These are phyloP conservation scores for Drosophila prosaltans DNA, from an alignment of 1,140 invertebrate genomes.

Conservation along the genomic window DNA sequence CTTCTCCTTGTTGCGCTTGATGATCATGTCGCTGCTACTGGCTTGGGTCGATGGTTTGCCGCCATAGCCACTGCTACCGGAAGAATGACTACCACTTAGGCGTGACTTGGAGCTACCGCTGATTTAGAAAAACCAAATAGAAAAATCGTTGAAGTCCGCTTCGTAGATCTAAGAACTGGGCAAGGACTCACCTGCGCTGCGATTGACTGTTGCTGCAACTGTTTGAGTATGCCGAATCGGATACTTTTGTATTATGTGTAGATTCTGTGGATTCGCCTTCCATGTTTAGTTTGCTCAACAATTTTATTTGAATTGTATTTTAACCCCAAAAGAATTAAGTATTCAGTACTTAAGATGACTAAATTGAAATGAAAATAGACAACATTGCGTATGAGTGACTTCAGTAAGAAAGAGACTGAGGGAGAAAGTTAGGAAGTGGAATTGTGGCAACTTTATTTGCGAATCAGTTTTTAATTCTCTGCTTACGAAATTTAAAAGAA, in stretches of 20 bases:
- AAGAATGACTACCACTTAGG: constrained; percentile 89
- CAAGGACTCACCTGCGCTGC: constrained; percentile 86
- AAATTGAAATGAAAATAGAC: not conserved
- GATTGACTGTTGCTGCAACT: constrained; percentile 91
- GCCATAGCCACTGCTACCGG: constrained; percentile 90
- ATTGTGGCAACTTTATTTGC: no score
- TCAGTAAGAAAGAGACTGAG: no score
- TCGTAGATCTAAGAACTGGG: not conserved
- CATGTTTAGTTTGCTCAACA: constrained; percentile 54
- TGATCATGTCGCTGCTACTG: constrained; percentile 83
- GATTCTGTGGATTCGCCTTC: constrained; percentile 81
- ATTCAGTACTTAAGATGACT: not conserved
- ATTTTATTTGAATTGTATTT: constrained; percentile 6
- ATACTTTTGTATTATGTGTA: constrained; percentile 86
- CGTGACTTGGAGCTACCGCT: constrained; percentile 91
- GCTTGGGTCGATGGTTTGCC: constrained; percentile 85
- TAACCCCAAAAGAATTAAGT: not conserved
- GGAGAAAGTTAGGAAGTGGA: no score
- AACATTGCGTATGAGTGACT: no score
- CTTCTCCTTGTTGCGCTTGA: constrained; percentile 84
- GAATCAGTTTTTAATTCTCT: no score
- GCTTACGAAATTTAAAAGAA: no score
- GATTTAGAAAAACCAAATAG: not conserved
- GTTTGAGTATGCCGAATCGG: constrained; percentile 91
- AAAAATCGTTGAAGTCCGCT: not conserved